phyloP scores from a whole-genome alignment of 2,888 invertebrate species.

The Perdita meconis region DNA sequence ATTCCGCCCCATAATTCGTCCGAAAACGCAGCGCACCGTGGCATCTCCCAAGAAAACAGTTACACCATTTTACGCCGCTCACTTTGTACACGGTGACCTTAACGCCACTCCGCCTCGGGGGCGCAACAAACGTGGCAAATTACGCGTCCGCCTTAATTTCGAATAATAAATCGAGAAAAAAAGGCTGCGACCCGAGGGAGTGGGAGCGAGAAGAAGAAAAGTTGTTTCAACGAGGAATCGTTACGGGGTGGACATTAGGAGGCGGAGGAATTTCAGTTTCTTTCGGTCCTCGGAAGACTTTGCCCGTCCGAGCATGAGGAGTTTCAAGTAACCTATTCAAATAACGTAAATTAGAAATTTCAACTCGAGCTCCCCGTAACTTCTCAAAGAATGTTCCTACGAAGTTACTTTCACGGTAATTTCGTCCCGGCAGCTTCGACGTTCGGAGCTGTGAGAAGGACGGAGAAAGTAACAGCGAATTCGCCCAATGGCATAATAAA shows the following conservation, averaged over 20 bases:
- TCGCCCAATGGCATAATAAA: slow-evolving; percentile 33
- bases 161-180: background rate
- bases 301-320: background rate
- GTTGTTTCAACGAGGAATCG: background rate
- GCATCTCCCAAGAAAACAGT: no score
- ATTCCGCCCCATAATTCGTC: no score
- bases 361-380: background rate
- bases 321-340: slow-evolving; percentile 17
- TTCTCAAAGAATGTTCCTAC: background rate
- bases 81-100: background rate
- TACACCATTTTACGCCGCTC: background rate
- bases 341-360: slow-evolving; percentile 28
- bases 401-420: background rate
- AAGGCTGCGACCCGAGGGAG: no score
- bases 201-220: no score
- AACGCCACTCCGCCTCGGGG: background rate
- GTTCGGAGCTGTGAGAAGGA: no score
- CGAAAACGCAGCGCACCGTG: no score
- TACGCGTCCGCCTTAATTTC: background rate
- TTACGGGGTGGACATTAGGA: background rate
- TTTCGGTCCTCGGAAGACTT: background rate
- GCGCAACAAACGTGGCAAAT: background rate
- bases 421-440: background rate
- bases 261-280: slow-evolving; percentile 13
- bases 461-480: slow-evolving; percentile 11